A percentile compares a stretch with the other conserved stretches of the same genome.
phyloP scores from a whole-genome alignment of 2,888 invertebrate genomes.

The Conus canariensis region DNA sequence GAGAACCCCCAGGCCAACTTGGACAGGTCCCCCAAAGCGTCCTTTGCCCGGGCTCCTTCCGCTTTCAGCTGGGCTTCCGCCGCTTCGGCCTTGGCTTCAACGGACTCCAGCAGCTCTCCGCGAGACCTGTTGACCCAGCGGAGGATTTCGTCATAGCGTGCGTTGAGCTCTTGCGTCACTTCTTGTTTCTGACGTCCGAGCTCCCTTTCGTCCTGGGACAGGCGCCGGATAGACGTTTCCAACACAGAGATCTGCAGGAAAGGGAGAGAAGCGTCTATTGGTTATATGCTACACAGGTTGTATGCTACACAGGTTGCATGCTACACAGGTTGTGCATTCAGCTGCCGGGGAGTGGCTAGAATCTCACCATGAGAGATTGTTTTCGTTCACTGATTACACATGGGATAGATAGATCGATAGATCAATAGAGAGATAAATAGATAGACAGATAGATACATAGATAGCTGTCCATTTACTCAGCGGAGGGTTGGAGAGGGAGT shows the following conservation, averaged over 20 bases:
- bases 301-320: background rate
- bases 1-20: background rate
- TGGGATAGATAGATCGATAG: no score
- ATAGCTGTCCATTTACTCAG: no score
- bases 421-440: no score
- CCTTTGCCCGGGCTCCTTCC: background rate
- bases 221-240: background rate
- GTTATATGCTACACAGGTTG: background rate
- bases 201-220: background rate
- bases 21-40: background rate
- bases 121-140: slow-evolving; percentile 17
- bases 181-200: slow-evolving; percentile 10
- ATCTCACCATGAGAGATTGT: no score
- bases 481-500: no score
- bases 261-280: no score
- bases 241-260: background rate
- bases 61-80: background rate
- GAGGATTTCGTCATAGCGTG: slow-evolving; percentile 14
- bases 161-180: slow-evolving; percentile 7
- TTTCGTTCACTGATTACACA: no score
- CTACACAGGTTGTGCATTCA: no score
- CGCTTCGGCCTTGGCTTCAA: background rate
- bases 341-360: background rate
- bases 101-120: background rate
- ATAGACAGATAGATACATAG: no score